Percentiles rank a stretch among this genome's conserved stretches.
phyloP scores from a whole-genome alignment of 2,113 vertebrate species.

The Siphamia tubifer region DNA sequence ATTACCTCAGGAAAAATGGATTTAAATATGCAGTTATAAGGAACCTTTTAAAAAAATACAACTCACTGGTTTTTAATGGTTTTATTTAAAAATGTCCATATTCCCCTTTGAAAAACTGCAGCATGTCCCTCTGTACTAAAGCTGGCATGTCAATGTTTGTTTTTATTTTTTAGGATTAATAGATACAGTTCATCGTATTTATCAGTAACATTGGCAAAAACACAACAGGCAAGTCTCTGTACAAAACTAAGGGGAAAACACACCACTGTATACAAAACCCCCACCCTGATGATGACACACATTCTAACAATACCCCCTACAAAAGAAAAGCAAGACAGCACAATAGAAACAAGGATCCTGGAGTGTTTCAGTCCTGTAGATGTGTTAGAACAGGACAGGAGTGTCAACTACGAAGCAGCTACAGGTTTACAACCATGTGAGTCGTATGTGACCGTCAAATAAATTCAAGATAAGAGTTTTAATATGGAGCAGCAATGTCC shows the following conservation, averaged over 20 bases:
- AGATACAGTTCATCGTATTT: slow-evolving; percentile 6
- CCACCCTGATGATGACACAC: background rate
- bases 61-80: background rate
- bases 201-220: slow-evolving; percentile 53
- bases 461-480: background rate
- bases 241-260: slow-evolving; percentile 35
- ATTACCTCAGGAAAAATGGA: too few relatives aligned
- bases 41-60: background rate
- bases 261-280: slow-evolving; percentile 16
- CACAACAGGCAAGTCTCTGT: slow-evolving; percentile 22
- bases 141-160: too few relatives aligned
- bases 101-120: slow-evolving; percentile 63
- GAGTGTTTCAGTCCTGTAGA: slow-evolving; percentile 12
- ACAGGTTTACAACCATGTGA: background rate
- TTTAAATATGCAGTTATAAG: background rate
- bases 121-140: too few relatives aligned
- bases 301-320: background rate
- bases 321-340: background rate
- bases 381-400: background rate
- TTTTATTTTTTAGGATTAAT: background rate
- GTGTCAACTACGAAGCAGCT: slow-evolving; percentile 9
- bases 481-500: background rate
- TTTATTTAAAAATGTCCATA: slow-evolving; percentile 63
- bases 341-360: background rate
- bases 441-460: background rate